phyloP scores from a whole-genome alignment of 2,113 vertebrate genomes.

The Apaloderma vittatum region DNA sequence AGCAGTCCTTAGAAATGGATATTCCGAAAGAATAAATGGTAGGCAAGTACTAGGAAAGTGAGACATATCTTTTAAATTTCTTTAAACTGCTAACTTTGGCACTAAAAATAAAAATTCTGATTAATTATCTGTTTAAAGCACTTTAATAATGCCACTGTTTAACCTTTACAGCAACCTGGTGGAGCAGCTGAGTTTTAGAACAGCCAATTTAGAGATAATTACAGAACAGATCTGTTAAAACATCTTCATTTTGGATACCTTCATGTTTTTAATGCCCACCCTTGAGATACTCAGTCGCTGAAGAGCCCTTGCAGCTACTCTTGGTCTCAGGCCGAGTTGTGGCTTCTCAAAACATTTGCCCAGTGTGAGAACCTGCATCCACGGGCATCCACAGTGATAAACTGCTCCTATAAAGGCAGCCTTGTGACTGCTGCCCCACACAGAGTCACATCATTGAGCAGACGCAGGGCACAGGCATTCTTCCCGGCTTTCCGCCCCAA shows the following conservation, averaged over 20 bases:
- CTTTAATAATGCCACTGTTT: constrained; percentile 45
- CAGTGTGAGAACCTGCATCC: background rate
- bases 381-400: background rate
- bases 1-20: background rate
- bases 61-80: background rate
- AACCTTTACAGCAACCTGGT: constrained; percentile 37
- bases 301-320: background rate
- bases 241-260: background rate
- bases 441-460: background rate
- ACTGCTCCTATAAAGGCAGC: background rate
- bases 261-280: background rate
- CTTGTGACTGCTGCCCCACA: rapidly evolving
- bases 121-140: constrained; percentile 41
- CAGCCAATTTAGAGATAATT: constrained; percentile 31
- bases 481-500: background rate
- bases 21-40: background rate
- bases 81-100: background rate
- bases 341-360: background rate
- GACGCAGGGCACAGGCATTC: background rate
- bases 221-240: background rate
- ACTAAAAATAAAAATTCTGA: constrained; percentile 55
- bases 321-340: background rate
- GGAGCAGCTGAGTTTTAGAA: constrained; percentile 24
- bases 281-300: background rate
- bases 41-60: background rate